Evolutionary conservation across 1,140 invertebrate genomes (phyloP), one percentile per base, ranked within the genome.

Genomic region (Maconellicoccus hirsutus): DNA sequence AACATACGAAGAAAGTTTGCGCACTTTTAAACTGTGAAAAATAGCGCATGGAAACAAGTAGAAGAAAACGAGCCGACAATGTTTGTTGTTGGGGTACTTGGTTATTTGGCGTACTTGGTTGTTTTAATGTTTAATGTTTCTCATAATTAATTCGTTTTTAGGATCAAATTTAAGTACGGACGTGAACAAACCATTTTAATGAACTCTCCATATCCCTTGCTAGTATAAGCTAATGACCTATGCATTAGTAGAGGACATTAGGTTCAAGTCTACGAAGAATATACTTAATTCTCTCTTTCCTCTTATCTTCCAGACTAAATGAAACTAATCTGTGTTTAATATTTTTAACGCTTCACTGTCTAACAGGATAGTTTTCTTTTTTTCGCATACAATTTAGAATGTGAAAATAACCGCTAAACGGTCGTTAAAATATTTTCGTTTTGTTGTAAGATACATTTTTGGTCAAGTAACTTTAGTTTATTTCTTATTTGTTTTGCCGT

Each of bases 201-300:
- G 42, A 52, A 52, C 42, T 52, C 42, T 4, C 42, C 42, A 52
- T 52, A 52, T 52, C 42, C 42, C n/a, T 52, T 52, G n/a, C 42
- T 16, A 52, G 42, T 16, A 52, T 19, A 16, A 52, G 42, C 42
- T 52, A 52, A 52, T 52, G 42, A 52, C 42, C 42, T 52, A 52
- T 52, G 42, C 42, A 52, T 52, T 52, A 52, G 42, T 52, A 52
- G 42, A 52, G 42, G 42, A 52, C 42, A 52, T 52, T 52, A 52
- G n/a, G 42, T 52, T 52, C 42, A 52, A 52, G 42, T 52, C 42
- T 3, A 19, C 42, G 6, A 14, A 14, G n/a, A 16, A 14, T 52
- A 52, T 16, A 52, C 3, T 33, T 12, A 6, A 33, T 3, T 33
- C 29, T 33, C 4, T 33, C 12, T 33, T 33, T 33, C 29, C 42